These are phyloP conservation scores for Cygnus atratus DNA, from an alignment of 2,113 vertebrate genomes.

Conservation along the genomic window DNA sequence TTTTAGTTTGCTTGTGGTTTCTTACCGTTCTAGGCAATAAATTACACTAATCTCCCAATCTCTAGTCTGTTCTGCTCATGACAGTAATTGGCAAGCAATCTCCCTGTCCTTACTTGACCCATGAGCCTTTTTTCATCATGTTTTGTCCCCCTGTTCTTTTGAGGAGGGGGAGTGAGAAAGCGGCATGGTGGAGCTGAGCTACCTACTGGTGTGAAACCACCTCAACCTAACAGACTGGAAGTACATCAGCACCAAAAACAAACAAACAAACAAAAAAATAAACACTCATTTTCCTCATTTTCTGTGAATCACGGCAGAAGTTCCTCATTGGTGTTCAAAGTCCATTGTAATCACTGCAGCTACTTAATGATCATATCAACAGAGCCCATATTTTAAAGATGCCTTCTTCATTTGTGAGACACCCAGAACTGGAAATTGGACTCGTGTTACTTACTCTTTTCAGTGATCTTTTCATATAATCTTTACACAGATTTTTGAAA, in stretches of 20 bases:
- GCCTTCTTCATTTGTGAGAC: not conserved
- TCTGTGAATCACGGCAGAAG: not conserved
- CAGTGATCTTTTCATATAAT: conserved; percentile 13
- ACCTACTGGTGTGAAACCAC: not conserved
- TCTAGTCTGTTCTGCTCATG: not conserved
- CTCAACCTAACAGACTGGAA: not conserved
- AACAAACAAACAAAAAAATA: no score
- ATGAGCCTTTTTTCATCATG: not conserved
- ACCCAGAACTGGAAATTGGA: not conserved
- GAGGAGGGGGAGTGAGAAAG: not conserved
- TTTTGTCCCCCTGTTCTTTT: not conserved
- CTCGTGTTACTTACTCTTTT: not conserved
- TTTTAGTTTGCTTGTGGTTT: no score
- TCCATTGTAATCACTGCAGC: not conserved
- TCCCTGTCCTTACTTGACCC: not conserved
- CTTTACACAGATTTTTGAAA: not conserved
- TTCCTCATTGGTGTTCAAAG: not conserved
- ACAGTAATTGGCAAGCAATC: not conserved
- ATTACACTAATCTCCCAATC: no score
- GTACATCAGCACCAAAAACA: not conserved
- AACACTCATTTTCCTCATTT: not conserved
- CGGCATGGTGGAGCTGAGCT: not conserved
- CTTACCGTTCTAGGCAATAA: no score
- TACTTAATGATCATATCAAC: not conserved
- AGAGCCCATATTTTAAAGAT: not conserved